Conservation (phyloP, 2,113 vertebrate species). For the Potamarius usumacintae region DNA sequence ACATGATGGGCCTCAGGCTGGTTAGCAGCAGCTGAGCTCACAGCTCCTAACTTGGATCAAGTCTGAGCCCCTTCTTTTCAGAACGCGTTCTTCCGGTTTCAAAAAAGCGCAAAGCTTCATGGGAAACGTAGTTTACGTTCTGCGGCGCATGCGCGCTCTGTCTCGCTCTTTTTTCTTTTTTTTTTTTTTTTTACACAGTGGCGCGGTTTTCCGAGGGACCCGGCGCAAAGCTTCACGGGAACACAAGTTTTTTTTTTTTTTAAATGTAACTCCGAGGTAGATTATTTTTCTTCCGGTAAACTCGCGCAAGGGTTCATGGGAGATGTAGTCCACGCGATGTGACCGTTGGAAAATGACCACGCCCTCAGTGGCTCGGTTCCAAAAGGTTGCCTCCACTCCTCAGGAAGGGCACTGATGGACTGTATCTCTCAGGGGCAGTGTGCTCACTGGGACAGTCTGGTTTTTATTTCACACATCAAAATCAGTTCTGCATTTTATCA, state of each 20-base stretch:
- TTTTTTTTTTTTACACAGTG: background rate
- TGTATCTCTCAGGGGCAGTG: too few species aligned
- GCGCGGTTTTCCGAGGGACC: background rate
- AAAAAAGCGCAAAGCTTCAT: constrained; percentile 64
- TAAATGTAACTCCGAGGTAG: background rate
- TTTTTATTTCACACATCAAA: background rate
- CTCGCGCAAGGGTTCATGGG: constrained; percentile 60
- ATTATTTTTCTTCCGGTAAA: constrained; percentile 69
- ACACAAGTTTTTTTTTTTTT: background rate
- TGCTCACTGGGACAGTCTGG: background rate
- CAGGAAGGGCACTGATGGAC: background rate
- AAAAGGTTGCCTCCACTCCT: background rate
- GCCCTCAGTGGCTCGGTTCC: background rate
- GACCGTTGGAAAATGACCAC: background rate
- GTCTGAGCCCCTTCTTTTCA: constrained; percentile 73
- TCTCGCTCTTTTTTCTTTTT: too few species aligned
- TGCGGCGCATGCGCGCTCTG: background rate
- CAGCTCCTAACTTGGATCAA: constrained; percentile 91
- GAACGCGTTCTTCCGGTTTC: constrained; percentile 81
- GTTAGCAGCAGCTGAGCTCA: constrained; percentile 78
- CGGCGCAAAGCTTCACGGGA: background rate
- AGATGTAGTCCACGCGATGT: constrained; percentile 1
- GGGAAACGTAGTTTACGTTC: constrained; percentile 78
- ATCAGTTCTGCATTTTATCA: too few species aligned
- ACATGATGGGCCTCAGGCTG: constrained; percentile 91